Percentiles rank a stretch among this genome's conserved stretches.
phyloP scores from a whole-genome alignment of 1,140 invertebrate genomes.

The Phymorhynchus buccinoides region DNA sequence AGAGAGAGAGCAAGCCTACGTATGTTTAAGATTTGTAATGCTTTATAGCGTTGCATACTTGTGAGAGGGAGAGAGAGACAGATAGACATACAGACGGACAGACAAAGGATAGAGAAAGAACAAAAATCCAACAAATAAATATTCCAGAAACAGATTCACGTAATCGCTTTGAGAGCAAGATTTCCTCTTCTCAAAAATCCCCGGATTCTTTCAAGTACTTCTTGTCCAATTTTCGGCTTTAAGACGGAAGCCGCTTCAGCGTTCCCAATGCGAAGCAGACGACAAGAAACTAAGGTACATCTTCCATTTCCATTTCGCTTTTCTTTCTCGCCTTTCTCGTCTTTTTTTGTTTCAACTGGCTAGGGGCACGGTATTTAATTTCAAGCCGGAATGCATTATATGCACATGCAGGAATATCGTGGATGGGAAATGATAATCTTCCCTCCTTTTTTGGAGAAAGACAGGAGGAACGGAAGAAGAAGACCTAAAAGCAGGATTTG shows the following conservation, averaged over 20 bases:
- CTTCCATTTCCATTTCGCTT: background rate
- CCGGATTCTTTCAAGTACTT: conserved; percentile 11
- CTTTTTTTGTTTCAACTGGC: background rate
- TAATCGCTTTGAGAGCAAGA: conserved; percentile 17
- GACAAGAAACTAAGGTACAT: conserved; percentile 1
- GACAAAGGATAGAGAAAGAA: background rate
- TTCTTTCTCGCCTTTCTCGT: background rate
- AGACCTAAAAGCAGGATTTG: background rate
- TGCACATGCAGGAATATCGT: background rate
- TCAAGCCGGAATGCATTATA: conserved; percentile 20
- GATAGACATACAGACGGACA: background rate
- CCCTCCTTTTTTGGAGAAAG: background rate
- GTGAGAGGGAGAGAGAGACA: background rate
- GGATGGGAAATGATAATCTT: background rate
- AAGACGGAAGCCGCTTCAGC: background rate
- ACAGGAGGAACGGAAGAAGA: background rate
- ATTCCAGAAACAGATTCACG: background rate
- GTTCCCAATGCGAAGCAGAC: background rate
- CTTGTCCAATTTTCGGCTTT: conserved; percentile 30
- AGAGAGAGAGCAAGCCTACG: conserved; percentile 34
- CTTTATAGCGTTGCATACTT: no score
- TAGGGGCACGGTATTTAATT: background rate
- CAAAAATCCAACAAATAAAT: background rate
- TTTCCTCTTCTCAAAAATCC: background rate
- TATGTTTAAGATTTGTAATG: no score